Evolutionary conservation across 30 jellyfish, hydroid and myxozoan species (phyloP).

Genomic region (Aurelia sp.): DNA sequence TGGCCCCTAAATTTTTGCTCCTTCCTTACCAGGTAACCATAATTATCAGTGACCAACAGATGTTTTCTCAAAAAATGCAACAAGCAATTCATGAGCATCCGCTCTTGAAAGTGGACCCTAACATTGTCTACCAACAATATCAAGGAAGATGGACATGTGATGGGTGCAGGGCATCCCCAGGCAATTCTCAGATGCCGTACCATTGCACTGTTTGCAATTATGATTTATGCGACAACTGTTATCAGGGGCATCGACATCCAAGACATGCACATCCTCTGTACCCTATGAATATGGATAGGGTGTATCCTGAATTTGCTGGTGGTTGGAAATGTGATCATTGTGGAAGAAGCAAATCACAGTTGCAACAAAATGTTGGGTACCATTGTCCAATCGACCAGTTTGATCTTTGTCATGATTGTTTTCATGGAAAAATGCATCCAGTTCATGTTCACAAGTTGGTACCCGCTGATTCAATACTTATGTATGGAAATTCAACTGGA

Average conservation of each 20-base stretch:
- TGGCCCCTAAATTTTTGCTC: too few relatives aligned
- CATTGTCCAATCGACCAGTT: constrained; percentile 86
- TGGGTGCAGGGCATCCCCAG: constrained; percentile 57
- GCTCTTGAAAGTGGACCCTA: constrained; percentile 78
- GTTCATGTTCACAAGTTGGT: constrained; percentile 77
- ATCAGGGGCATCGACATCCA: constrained; percentile 55
- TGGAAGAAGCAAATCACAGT: constrained; percentile 45
- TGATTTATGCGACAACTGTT: constrained; percentile 82
- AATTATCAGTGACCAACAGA: not conserved
- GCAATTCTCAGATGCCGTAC: constrained; percentile 61
- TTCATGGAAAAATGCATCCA: constrained; percentile 73
- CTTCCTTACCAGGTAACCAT: too few relatives aligned
- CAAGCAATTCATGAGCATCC: constrained; percentile 79
- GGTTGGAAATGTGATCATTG: constrained; percentile 97
- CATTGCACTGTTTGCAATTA: constrained; percentile 81
- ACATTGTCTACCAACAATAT: constrained; percentile 61
- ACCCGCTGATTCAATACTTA: constrained; percentile 83
- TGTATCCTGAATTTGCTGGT: constrained; percentile 84
- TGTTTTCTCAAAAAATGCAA: constrained; percentile 22
- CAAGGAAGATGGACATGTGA: constrained; percentile 96
- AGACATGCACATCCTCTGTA: constrained; percentile 87
- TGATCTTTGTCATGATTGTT: constrained; percentile 92
- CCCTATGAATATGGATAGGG: constrained; percentile 59
- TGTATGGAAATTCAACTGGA: constrained; percentile 89
- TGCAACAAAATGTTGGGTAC: constrained; percentile 64